phyloP scores from a whole-genome alignment of 2,888 invertebrate genomes.

The Zaprionus bogoriensis region DNA sequence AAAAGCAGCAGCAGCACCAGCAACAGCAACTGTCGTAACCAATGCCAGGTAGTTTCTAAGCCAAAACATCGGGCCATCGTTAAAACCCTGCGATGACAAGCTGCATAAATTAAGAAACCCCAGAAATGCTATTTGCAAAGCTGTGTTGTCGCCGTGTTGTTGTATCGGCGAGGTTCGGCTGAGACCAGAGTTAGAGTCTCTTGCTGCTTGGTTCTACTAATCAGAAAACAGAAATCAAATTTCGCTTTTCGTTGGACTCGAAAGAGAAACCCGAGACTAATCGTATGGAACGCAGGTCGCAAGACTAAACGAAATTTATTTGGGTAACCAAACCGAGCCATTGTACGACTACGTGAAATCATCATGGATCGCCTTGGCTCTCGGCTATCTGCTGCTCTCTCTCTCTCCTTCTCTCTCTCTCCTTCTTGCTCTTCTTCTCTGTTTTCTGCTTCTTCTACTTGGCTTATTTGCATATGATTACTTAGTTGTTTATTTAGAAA shows the following conservation, averaged over 20 bases:
- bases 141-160: slow-evolving; percentile 22
- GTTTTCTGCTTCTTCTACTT: slow-evolving; percentile 17
- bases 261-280: slow-evolving; percentile 78
- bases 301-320: slow-evolving; percentile 65
- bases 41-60: slow-evolving; percentile 50
- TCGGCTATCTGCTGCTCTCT: slow-evolving; percentile 9
- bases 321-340: slow-evolving; percentile 72
- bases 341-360: slow-evolving; percentile 40
- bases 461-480: slow-evolving; percentile 69
- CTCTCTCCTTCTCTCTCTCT: slow-evolving; percentile 3
- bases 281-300: slow-evolving; percentile 61
- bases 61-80: slow-evolving; percentile 44
- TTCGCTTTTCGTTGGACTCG: slow-evolving; percentile 71
- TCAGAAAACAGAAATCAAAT: slow-evolving; percentile 76
- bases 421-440: slow-evolving; percentile 2
- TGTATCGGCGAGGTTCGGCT: neutral
- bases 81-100: slow-evolving; percentile 61
- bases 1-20: slow-evolving; percentile 20
- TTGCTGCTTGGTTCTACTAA: slow-evolving; percentile 64
- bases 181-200: slow-evolving; percentile 1
- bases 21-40: slow-evolving; percentile 27
- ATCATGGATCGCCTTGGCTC: slow-evolving; percentile 23
- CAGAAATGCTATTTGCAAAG: slow-evolving; percentile 50
- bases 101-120: slow-evolving; percentile 69
- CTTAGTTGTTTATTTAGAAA: slow-evolving; percentile 71